A percentile compares a stretch with the other conserved stretches of the same genome.
Conservation (phyloP, 2,113 vertebrate genomes). For the Apteryx owenii region DNA sequence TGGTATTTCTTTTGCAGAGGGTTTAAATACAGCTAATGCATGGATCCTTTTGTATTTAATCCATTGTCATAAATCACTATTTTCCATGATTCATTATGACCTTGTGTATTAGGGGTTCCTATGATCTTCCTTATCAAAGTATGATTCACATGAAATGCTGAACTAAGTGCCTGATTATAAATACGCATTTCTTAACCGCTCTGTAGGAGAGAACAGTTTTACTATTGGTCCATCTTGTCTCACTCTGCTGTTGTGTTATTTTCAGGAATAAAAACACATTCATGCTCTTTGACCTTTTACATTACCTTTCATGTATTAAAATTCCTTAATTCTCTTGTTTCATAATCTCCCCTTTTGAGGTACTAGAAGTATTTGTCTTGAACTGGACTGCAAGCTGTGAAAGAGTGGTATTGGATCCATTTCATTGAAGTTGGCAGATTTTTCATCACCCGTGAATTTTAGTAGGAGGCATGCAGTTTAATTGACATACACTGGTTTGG, state of each 20-base stretch:
- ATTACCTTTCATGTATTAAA: background rate
- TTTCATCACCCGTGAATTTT: background rate
- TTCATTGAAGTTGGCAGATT: background rate
- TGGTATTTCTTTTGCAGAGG: slow-evolving; percentile 1
- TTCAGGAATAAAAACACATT: background rate
- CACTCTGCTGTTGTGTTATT: background rate
- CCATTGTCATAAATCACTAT: background rate
- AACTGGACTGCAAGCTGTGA: background rate
- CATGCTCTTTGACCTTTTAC: background rate
- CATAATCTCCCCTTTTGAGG: background rate
- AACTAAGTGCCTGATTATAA: background rate
- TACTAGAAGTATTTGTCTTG: background rate
- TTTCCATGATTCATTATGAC: slow-evolving; percentile 1
- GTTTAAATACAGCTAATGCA: slow-evolving; percentile 3
- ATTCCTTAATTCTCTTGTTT: slow-evolving; percentile 5
- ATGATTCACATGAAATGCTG: background rate
- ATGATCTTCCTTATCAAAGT: background rate
- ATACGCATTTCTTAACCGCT: background rate
- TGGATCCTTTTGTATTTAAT: background rate
- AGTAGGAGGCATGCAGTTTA: background rate
- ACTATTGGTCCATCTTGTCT: background rate
- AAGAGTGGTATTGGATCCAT: background rate
- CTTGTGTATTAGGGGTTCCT: background rate
- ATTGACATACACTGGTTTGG: background rate
- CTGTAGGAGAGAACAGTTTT: background rate